A percentile compares a stretch with the other conserved stretches of the same genome.
Conservation (phyloP, 2,797 vertebrate species). For the Pampus argenteus region DNA sequence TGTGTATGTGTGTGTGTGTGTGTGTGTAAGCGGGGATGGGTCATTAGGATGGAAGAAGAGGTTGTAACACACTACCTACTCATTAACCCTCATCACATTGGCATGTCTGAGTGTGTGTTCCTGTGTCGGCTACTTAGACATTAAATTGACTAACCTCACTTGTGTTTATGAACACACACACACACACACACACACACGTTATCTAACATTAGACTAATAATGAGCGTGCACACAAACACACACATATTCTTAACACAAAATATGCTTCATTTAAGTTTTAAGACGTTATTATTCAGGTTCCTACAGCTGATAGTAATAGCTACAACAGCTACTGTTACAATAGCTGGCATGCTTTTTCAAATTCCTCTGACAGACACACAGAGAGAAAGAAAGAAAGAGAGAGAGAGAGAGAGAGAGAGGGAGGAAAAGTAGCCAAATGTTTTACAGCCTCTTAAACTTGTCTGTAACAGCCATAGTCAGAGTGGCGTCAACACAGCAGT, state of each 20-base stretch:
- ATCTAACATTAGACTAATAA: constrained; percentile 38
- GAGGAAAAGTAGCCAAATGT: constrained; percentile 78
- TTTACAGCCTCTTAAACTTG: constrained; percentile 84
- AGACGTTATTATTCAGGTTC: constrained; percentile 52
- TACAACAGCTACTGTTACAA: constrained; percentile 66
- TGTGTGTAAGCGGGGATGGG: constrained; percentile 34
- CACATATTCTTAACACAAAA: constrained; percentile 17
- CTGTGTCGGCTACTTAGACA: constrained; percentile 28
- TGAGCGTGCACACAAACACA: constrained; percentile 3
- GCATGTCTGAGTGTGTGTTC: constrained; percentile 49
- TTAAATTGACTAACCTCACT: constrained; percentile 45
- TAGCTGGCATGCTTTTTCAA: constrained; percentile 69
- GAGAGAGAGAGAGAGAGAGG: constrained; percentile 17
- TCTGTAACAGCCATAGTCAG: constrained; percentile 83
- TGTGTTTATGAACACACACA: constrained; percentile 43
- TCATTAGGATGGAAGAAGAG: constrained; percentile 68
- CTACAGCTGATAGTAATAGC: constrained; percentile 55
- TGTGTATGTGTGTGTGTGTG: constrained; percentile 13
- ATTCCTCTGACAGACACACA: constrained; percentile 53
- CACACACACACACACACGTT: constrained; percentile 6
- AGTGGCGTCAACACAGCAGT: constrained; percentile 81
- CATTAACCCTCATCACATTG: constrained; percentile 65
- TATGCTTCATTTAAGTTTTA: constrained; percentile 48
- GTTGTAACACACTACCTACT: constrained; percentile 65
- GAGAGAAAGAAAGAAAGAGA: constrained; percentile 18